Conservation (phyloP, 2,888 invertebrate genomes). For the Ormia ochracea region DNA sequence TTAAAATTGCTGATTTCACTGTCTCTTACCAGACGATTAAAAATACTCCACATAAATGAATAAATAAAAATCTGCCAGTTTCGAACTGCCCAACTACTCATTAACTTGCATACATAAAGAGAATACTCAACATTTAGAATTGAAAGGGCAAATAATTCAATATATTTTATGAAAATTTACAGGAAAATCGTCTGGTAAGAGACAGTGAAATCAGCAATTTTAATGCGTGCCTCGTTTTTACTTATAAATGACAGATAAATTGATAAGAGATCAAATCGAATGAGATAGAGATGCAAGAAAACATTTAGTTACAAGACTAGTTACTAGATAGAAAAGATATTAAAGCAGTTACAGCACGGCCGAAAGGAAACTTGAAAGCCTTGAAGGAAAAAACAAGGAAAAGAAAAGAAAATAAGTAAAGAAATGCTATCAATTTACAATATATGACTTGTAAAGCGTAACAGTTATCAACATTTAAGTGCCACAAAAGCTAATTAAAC, state of each 20-base stretch:
- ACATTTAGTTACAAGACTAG: neutral
- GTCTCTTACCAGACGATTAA: neutral
- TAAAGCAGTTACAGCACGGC: neutral
- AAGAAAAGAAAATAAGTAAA: too few relatives aligned
- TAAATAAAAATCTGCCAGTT: neutral
- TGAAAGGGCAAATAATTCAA: constrained; percentile 40
- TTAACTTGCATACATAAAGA: neutral
- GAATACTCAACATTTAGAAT: neutral
- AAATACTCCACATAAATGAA: neutral
- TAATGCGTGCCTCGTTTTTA: constrained; percentile 30
- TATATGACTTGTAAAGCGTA: constrained; percentile 57
- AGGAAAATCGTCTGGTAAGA: neutral
- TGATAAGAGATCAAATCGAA: constrained; percentile 51
- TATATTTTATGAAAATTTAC: constrained; percentile 40
- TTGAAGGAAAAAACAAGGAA: neutral
- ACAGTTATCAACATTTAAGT: constrained; percentile 59
- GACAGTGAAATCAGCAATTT: constrained; percentile 21
- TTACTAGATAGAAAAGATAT: constrained; percentile 6
- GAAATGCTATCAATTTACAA: constrained; percentile 16
- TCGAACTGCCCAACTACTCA: neutral
- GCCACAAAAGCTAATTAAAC: constrained; percentile 60
- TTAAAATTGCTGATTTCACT: constrained; percentile 29
- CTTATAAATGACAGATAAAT: constrained; percentile 40
- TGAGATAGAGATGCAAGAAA: neutral
- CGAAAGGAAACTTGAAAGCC: neutral